Conservation (phyloP, 2,797 vertebrate genomes). For the Pseudopleuronectes americanus region DNA sequence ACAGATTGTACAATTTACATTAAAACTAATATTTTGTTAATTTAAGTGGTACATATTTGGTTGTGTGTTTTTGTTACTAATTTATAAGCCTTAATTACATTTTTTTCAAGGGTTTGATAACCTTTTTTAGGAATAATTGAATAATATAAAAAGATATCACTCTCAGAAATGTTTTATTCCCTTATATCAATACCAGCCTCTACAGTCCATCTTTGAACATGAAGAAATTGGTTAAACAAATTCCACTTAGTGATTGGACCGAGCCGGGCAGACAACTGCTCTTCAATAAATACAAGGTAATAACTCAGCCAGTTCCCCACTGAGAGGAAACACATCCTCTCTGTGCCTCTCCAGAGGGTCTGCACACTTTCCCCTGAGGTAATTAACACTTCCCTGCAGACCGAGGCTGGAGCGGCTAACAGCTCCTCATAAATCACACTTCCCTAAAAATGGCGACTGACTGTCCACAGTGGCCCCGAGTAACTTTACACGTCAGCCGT, state of each 20-base stretch:
- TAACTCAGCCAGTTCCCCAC: conserved; percentile 15
- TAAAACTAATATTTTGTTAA: too few relatives aligned
- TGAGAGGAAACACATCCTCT: conserved; percentile 48
- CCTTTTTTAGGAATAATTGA: too few relatives aligned
- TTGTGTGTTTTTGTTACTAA: too few relatives aligned
- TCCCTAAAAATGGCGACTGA: conserved; percentile 41
- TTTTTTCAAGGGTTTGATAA: too few relatives aligned
- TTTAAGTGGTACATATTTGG: too few relatives aligned
- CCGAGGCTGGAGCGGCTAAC: conserved; percentile 34
- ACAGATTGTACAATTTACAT: background rate
- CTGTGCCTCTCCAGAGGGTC: conserved; percentile 25
- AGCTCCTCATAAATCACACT: conserved; percentile 57
- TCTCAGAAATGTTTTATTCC: too few relatives aligned
- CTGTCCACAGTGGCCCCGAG: conserved; percentile 13
- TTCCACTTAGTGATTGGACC: too few relatives aligned
- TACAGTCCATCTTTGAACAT: background rate
- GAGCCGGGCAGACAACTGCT: background rate
- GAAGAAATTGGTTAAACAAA: background rate
- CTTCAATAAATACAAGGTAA: conserved; percentile 18
- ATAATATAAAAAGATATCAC: too few relatives aligned
- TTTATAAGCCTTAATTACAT: too few relatives aligned
- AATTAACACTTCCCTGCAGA: conserved; percentile 64
- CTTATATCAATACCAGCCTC: too few relatives aligned
- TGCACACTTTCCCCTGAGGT: conserved; percentile 49
- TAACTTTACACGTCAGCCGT: conserved; percentile 10